These are phyloP conservation scores for Orestias chungarensis DNA, from an alignment of 2,797 vertebrate species.

Conservation along the genomic window DNA sequence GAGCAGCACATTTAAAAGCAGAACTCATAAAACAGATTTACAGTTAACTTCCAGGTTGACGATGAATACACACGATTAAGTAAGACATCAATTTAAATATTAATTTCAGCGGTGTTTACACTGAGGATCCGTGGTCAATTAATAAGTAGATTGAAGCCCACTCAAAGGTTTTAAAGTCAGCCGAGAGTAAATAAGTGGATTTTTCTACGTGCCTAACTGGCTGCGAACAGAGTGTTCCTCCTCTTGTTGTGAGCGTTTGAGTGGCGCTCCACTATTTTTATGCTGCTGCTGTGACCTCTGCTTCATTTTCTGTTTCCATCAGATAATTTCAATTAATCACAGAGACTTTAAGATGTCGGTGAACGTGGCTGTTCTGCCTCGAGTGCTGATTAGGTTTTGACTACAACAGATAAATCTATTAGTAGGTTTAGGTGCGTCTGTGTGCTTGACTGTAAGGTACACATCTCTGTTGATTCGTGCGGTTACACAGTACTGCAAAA, in stretches of 20 bases:
- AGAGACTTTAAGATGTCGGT: conserved; percentile 25
- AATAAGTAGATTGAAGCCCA: conserved; percentile 56
- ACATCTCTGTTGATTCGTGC: neutral
- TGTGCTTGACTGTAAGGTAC: neutral
- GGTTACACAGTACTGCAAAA: neutral
- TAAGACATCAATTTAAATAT: conserved; percentile 55
- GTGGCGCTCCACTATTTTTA: conserved; percentile 58
- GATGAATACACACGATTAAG: conserved; percentile 28
- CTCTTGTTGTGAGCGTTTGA: conserved; percentile 29
- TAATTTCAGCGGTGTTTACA: conserved; percentile 56
- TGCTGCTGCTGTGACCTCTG: conserved; percentile 44
- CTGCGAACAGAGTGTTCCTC: conserved; percentile 36
- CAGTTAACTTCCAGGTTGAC: conserved; percentile 45
- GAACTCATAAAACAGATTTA: conserved; percentile 20
- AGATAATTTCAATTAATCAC: conserved; percentile 68
- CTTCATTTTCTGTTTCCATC: conserved; percentile 41
- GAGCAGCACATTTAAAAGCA: conserved; percentile 4
- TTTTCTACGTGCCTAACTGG: conserved; percentile 54
- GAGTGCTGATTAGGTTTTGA: conserved; percentile 58
- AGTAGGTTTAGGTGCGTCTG: conserved; percentile 19
- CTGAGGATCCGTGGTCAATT: conserved; percentile 47
- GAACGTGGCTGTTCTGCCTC: conserved; percentile 41
- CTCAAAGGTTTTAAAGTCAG: conserved; percentile 51
- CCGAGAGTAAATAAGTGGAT: conserved; percentile 53
- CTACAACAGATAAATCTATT: conserved; percentile 37